These are phyloP conservation scores for Buphagus erythrorhynchus DNA, from an alignment of 2,797 vertebrate genomes.

Conservation along the genomic window DNA sequence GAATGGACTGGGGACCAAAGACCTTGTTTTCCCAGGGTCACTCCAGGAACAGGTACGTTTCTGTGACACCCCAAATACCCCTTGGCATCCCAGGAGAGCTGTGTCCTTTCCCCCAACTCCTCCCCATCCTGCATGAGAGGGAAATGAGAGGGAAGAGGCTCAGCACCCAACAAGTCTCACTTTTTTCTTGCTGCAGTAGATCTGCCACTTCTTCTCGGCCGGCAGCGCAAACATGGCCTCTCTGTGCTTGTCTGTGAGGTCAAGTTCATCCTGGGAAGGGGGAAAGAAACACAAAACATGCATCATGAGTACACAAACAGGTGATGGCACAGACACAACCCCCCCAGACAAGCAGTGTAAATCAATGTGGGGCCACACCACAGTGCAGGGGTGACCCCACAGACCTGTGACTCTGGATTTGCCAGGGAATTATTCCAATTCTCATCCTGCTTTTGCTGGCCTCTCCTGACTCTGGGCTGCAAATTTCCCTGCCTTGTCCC, in stretches of 20 bases:
- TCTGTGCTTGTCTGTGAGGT: slow-evolving; percentile 90
- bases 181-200: slow-evolving; percentile 95
- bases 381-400: accelerated
- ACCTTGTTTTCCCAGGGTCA: not conserved
- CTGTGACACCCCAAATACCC: not conserved
- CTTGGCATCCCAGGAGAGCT: not conserved
- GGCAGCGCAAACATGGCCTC: slow-evolving; percentile 94
- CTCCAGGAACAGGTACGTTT: not conserved
- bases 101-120: not conserved
- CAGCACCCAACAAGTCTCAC: slow-evolving; percentile 59
- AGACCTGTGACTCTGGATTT: accelerated
- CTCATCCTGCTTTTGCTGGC: not conserved
- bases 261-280: slow-evolving; percentile 89
- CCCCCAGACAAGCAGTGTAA: not conserved
- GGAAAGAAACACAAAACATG: not conserved
- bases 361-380: not conserved
- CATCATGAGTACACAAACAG: not conserved
- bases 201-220: slow-evolving; percentile 95
- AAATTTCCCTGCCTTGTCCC: not conserved
- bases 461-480: not conserved
- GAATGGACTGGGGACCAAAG: not conserved
- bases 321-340: not conserved
- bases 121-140: not conserved
- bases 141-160: not conserved
- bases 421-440: not conserved